Evolutionary conservation across 2,113 vertebrate genomes (phyloP).

Genomic region (Rattus norvegicus): DNA sequence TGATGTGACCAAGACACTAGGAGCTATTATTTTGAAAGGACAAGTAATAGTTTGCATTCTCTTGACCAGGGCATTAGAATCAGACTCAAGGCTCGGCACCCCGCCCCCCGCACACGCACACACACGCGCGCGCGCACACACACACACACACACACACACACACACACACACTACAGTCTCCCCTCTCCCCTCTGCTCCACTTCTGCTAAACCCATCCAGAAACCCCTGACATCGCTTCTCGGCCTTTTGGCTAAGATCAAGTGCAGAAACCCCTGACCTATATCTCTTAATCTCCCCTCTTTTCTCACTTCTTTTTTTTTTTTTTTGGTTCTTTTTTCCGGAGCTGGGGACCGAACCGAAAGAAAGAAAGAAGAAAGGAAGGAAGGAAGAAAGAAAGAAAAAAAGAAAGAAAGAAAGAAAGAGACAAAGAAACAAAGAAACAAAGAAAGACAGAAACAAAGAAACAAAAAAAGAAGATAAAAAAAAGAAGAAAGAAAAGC

Average conservation of each 20-base stretch:
- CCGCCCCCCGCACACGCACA: no score
- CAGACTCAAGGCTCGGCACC: not conserved
- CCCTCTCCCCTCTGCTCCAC: no score
- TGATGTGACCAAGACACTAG: not conserved
- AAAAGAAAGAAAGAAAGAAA: not conserved
- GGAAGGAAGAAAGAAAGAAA: no score
- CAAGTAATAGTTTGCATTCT: not conserved
- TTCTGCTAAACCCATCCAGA: not conserved
- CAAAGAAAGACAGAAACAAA: not conserved
- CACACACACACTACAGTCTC: no score
- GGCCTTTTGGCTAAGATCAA: no score
- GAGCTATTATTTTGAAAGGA: slow-evolving; percentile 78
- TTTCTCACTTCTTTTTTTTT: no score
- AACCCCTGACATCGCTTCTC: slow-evolving; percentile 1
- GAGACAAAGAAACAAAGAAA: no score
- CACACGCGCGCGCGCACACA: no score
- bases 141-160: no score
- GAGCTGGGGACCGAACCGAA: no score
- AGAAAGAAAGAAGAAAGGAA: fast-evolving
- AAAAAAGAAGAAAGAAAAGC: not conserved
- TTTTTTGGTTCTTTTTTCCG: no score
- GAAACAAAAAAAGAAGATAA: not conserved
- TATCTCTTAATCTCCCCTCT: not conserved
- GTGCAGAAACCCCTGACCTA: not conserved
- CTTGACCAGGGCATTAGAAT: not conserved